A percentile compares a stretch with the other conserved stretches of the same genome.
phyloP scores from a whole-genome alignment of 2,797 vertebrate genomes.

The Sebastes baramenuke region DNA sequence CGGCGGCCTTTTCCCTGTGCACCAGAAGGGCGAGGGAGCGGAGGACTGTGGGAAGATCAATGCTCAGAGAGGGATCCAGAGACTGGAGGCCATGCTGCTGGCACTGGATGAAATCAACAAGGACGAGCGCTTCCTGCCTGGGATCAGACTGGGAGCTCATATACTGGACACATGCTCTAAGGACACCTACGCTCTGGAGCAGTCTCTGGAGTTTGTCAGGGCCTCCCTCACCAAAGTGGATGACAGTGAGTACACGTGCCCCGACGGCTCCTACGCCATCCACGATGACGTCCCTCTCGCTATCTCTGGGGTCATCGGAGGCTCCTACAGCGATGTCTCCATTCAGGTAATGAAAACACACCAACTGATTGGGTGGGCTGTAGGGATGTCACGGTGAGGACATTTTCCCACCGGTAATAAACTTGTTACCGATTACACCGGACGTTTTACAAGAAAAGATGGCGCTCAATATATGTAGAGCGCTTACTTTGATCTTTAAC shows the following conservation, averaged over 20 bases:
- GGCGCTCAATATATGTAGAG: no score
- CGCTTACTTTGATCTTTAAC: no score
- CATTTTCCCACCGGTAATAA: no score
- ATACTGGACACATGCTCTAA: conserved; percentile 99
- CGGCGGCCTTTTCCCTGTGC: conserved; percentile 95
- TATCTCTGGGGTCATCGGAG: conserved; percentile 96
- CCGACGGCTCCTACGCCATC: conserved; percentile 94
- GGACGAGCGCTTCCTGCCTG: conserved; percentile 90
- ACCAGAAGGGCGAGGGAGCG: conserved; percentile 91
- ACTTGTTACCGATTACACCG: no score
- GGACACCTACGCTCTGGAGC: conserved; percentile 97
- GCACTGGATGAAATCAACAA: conserved; percentile 96
- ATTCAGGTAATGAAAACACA: conserved; percentile 88
- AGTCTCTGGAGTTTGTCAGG: conserved; percentile 96
- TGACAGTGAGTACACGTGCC: conserved; percentile 95
- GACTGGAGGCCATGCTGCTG: conserved; percentile 97
- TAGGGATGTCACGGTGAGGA: no score
- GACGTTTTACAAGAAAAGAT: no score
- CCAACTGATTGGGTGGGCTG: background rate
- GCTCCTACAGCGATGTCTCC: conserved; percentile 98
- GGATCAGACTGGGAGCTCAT: conserved; percentile 91
- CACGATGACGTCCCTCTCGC: conserved; percentile 93
- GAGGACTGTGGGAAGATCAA: conserved; percentile 97
- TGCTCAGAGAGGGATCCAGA: conserved; percentile 95
- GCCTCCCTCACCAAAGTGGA: conserved; percentile 96